Evolutionary conservation across 1,140 invertebrate genomes (phyloP).

Genomic region (Sitobion miscanthi): DNA sequence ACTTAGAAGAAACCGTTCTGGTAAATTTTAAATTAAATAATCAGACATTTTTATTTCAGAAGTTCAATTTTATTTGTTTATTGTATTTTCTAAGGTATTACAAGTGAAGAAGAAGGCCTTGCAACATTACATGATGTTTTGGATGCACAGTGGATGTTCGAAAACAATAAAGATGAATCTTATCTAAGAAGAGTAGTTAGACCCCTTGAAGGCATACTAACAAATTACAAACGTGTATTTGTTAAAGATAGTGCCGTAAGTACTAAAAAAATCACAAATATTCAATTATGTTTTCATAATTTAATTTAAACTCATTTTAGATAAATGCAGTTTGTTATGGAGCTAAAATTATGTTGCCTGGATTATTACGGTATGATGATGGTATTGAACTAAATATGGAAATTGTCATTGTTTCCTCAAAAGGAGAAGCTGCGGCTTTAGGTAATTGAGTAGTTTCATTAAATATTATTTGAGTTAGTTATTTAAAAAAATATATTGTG

Average conservation of each 20-base stretch:
- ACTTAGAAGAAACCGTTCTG: conserved; percentile 90
- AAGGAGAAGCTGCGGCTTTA: conserved; percentile 95
- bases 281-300: conserved; percentile 57
- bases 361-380: conserved; percentile 95
- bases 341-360: conserved; percentile 95
- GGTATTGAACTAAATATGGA: conserved; percentile 97
- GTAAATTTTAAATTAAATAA: conserved; percentile 61
- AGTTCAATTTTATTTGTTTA: background rate
- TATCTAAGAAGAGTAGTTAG: conserved; percentile 92
- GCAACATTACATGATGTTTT: conserved; percentile 98
- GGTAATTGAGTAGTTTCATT: conserved; percentile 65
- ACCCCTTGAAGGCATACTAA: conserved; percentile 91
- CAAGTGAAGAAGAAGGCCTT: conserved; percentile 82
- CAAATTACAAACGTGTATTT: conserved; percentile 94
- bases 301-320: conserved; percentile 64
- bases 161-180: conserved; percentile 96
- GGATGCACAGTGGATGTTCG: conserved; percentile 98
- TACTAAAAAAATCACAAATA: conserved; percentile 56
- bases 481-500: background rate
- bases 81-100: conserved; percentile 67
- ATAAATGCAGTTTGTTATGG: conserved; percentile 99
- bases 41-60: background rate
- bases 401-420: conserved; percentile 98
- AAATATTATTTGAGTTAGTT: background rate
- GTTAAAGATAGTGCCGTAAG: conserved; percentile 97